Percentiles rank a stretch among this genome's conserved stretches.
Conservation (phyloP, 1,140 invertebrate genomes). For the Aphidius gifuensis region DNA sequence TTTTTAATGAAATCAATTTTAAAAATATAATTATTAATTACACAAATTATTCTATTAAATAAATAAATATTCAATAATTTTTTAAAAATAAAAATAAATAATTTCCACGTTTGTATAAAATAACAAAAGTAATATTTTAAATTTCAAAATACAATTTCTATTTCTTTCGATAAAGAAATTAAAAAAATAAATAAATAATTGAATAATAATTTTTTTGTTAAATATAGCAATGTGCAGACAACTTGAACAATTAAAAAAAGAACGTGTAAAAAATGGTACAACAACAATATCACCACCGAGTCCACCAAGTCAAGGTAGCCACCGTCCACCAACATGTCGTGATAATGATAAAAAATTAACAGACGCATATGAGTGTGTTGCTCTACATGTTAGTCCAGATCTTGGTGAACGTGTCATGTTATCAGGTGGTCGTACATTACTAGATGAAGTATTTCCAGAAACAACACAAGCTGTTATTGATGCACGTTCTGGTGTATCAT, state of each 20-base stretch:
- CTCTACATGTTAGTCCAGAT: constrained; percentile 84
- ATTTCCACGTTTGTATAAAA: no score
- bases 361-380: constrained; percentile 76
- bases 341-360: constrained; percentile 39
- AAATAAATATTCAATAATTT: no score
- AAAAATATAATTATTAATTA: no score
- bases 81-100: no score
- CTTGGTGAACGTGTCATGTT: constrained; percentile 84
- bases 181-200: background rate
- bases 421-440: constrained; percentile 72
- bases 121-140: no score
- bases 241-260: constrained; percentile 73
- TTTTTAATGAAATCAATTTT: no score
- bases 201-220: background rate
- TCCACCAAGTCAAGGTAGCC: constrained; percentile 31
- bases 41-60: no score
- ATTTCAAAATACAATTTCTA: no score
- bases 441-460: constrained; percentile 87
- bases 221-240: constrained; percentile 70
- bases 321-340: constrained; percentile 28
- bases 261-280: constrained; percentile 62
- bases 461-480: constrained; percentile 82
- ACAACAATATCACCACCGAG: constrained; percentile 41
- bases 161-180: background rate
- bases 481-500: constrained; percentile 73